Conservation (phyloP, 2,888 invertebrate species). For the Acrobasis repandana region DNA sequence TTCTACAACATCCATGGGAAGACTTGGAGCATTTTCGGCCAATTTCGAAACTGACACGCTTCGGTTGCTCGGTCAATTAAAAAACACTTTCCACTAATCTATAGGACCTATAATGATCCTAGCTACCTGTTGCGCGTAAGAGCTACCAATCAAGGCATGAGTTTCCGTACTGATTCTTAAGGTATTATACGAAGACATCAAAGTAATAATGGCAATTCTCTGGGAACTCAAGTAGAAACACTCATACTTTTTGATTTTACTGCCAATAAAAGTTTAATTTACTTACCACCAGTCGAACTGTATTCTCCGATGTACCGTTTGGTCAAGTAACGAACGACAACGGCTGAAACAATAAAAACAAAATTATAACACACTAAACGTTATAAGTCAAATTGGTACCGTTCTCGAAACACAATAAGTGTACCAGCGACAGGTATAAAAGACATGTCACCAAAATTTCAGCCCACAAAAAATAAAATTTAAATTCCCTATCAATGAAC, state of each 20-base stretch:
- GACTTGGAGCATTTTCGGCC: too few species aligned
- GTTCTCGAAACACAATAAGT: slow-evolving; percentile 3
- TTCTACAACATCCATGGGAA: too few species aligned
- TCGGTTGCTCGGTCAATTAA: too few species aligned
- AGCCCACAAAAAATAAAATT: too few species aligned
- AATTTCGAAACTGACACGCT: too few species aligned
- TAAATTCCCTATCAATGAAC: too few species aligned
- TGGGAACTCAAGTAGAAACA: too few species aligned
- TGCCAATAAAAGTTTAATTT: slow-evolving; percentile 18
- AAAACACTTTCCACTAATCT: too few species aligned
- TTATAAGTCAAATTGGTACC: not conserved
- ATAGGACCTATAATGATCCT: too few species aligned
- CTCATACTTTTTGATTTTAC: not conserved
- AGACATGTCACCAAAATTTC: not conserved
- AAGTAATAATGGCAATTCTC: not conserved
- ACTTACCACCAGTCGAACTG: slow-evolving; percentile 90
- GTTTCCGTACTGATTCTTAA: too few species aligned
- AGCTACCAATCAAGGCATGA: too few species aligned
- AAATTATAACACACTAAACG: slow-evolving; percentile 8
- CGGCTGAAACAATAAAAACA: slow-evolving; percentile 84
- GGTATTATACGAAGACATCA: not conserved
- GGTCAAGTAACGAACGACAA: slow-evolving; percentile 89
- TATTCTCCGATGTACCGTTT: slow-evolving; percentile 91
- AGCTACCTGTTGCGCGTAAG: too few species aligned
- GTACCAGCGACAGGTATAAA: not conserved